These are phyloP conservation scores for Lycodopsis pacificus DNA, from an alignment of 2,797 vertebrate genomes.

Conservation along the genomic window DNA sequence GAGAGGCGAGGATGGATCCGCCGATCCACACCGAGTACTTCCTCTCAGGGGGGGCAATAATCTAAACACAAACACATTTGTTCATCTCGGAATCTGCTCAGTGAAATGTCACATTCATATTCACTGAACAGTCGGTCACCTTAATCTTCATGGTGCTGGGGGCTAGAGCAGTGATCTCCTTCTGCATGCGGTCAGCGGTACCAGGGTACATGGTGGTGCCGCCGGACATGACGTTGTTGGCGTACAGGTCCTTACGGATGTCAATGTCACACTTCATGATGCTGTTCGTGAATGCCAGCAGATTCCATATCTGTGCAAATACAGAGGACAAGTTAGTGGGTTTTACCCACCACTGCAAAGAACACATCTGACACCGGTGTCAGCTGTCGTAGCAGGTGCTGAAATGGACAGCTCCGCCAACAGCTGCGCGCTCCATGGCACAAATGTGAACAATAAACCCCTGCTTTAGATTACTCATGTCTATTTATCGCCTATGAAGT, in stretches of 20 bases:
- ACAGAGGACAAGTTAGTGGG: constrained; percentile 23
- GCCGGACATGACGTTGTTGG: constrained; percentile 94
- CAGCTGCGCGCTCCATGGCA: constrained; percentile 50
- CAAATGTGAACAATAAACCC: constrained; percentile 33
- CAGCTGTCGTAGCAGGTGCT: constrained; percentile 73
- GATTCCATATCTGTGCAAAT: constrained; percentile 83
- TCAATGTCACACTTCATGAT: constrained; percentile 88
- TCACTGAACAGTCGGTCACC: constrained; percentile 51
- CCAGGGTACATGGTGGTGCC: constrained; percentile 97
- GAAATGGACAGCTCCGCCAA: constrained; percentile 65
- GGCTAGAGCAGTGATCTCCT: constrained; percentile 94
- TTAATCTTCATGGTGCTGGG: constrained; percentile 98
- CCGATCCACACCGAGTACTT: constrained; percentile 99
- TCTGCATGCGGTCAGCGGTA: constrained; percentile 96
- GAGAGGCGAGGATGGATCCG: constrained; percentile 97
- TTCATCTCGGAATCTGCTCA: not conserved
- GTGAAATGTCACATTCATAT: too few species aligned
- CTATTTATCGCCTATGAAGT: constrained; percentile 23
- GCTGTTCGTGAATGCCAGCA: constrained; percentile 84
- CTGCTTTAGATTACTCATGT: constrained; percentile 21
- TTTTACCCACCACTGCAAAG: not conserved
- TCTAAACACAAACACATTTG: constrained; percentile 80
- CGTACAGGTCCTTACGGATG: constrained; percentile 95
- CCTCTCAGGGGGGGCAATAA: constrained; percentile 95
- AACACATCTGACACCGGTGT: constrained; percentile 17